Base-by-base conservation (phyloP, 2,888 invertebrate genomes). In the Melieria picta region DNA sequence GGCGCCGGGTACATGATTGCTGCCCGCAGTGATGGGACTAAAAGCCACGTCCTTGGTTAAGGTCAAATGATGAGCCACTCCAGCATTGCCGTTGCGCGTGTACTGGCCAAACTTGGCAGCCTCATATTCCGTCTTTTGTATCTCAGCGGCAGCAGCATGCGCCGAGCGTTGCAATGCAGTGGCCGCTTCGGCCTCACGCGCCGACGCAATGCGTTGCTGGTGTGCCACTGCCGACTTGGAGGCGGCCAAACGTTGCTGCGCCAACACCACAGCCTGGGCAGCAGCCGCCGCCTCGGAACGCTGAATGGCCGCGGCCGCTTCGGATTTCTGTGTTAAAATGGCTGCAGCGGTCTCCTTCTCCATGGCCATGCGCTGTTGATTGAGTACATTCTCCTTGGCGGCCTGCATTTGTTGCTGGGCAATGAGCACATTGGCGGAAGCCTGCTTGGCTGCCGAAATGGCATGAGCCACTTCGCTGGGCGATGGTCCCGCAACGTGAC, bases 331-430 rank as follows among this genome's bases (percentile, higher is more conserved):
- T 3, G 89, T 90, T 0, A 90, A 87, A 63, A 90, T 88, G 0
- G 91, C 90, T 0, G 93, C 93, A 7, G 91, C 91, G 0, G 92
- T 90, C 81, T 93, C 93, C 81, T 92, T 93, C n/a, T 91, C 91
- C 77, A 91, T 90, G 50, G 93, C 93, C 47, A 92, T 87, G 77
- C 91, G 91, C 80, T 93, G 93, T 75, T 93, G 93, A 77, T 91
- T 89, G 6, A 92, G 83, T 0, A 93, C 91, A 1, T 91, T 90
- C 75, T 93, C 91, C 80, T 93, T 93, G 4, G 92, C 93, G 0
- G 91, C 91, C 48, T 92, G 90, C 43, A 93, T 93, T 75, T 92
- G 91, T 64, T 92, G 91, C 80, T 93, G 93, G 0, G 93, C 93
- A 11, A 91, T 88, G 80, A 91, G 88, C 5, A 93, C 93, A 68